Conservation (phyloP, 2,797 vertebrate species). For the Phataginus tricuspis region DNA sequence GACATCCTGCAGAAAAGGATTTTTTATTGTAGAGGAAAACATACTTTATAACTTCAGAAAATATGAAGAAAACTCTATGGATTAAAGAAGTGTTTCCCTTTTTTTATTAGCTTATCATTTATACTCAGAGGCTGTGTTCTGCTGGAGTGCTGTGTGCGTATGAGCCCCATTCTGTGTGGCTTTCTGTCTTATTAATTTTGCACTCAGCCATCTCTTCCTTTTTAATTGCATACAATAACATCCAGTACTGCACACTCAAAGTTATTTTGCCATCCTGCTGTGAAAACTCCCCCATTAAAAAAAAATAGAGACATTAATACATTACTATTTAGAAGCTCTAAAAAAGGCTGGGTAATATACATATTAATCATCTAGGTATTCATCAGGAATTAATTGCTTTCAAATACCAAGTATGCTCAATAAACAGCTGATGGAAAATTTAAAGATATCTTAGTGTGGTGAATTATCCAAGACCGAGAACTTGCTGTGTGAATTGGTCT, state of each 20-base stretch:
- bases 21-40: background rate
- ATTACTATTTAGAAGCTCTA: background rate
- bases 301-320: constrained; percentile 16
- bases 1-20: background rate
- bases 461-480: background rate
- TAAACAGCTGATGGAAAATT: constrained; percentile 53
- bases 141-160: background rate
- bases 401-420: constrained; percentile 15
- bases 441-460: constrained; percentile 24
- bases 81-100: background rate
- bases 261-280: constrained; percentile 25
- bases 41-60: background rate
- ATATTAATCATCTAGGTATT: constrained; percentile 36
- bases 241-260: background rate
- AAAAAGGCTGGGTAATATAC: background rate
- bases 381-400: constrained; percentile 47
- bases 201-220: background rate
- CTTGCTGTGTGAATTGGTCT: background rate
- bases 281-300: background rate
- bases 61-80: background rate
- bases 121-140: background rate
- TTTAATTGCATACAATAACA: background rate
- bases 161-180: background rate
- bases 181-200: constrained; percentile 20
- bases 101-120: background rate